Evolutionary conservation across 2,797 vertebrate species (phyloP).

Genomic region (Antennarius maculatus): DNA sequence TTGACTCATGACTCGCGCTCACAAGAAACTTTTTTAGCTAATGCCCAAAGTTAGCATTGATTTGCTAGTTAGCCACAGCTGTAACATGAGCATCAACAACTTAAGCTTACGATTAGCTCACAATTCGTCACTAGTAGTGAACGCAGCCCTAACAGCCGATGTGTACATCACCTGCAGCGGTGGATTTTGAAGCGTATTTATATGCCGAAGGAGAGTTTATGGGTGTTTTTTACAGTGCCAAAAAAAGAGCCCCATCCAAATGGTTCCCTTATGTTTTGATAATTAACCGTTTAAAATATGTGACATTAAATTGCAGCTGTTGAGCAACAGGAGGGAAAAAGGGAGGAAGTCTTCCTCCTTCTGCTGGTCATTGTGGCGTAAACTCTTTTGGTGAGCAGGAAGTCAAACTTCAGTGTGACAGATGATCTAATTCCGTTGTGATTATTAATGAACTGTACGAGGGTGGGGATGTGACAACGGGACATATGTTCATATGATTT

Average conservation of each 20-base stretch:
- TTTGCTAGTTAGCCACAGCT: too few species aligned
- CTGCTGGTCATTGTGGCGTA: conserved; percentile 16
- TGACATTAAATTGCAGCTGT: conserved; percentile 21
- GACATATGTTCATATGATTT: conserved; percentile 30
- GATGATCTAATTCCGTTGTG: conserved; percentile 29
- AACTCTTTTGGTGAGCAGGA: conserved; percentile 1
- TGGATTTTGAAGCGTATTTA: too few species aligned
- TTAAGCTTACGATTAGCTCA: too few species aligned
- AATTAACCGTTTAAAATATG: conserved; percentile 5
- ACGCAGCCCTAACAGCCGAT: too few species aligned
- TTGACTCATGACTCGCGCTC: too few species aligned
- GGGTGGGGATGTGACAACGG: conserved; percentile 34
- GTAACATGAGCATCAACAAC: too few species aligned
- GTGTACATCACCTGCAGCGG: too few species aligned
- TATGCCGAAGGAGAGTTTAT: neutral
- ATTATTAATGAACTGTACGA: conserved; percentile 23
- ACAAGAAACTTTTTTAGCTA: too few species aligned
- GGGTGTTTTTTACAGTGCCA: conserved; percentile 35
- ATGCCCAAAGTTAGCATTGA: too few species aligned
- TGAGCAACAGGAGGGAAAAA: neutral
- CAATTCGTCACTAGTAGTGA: too few species aligned
- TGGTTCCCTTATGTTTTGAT: conserved; percentile 16
- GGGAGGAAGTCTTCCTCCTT: neutral
- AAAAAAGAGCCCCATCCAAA: conserved; percentile 1
- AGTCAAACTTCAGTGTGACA: conserved; percentile 30